These are phyloP conservation scores for Plemyria rubiginata DNA, from an alignment of 2,888 invertebrate species.

Conservation along the genomic window DNA sequence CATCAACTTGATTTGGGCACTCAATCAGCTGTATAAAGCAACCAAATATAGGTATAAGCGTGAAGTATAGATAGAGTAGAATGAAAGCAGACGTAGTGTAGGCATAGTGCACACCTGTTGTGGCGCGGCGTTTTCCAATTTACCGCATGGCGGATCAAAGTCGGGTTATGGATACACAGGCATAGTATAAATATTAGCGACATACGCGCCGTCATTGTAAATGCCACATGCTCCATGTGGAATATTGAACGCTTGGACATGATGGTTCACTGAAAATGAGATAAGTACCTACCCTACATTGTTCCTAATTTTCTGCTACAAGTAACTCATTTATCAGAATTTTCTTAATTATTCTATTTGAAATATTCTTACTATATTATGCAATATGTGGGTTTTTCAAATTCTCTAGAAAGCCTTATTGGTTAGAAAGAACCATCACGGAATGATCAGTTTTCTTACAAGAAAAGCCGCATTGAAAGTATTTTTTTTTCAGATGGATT, in stretches of 20 bases:
- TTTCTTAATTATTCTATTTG: no score
- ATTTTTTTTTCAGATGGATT: no score
- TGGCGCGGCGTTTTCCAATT: conserved; percentile 66
- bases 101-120: conserved; percentile 61
- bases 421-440: no score
- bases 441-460: no score
- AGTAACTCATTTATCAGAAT: no score
- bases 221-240: conserved; percentile 36
- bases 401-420: no score
- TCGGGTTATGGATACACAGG: conserved; percentile 36
- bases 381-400: no score
- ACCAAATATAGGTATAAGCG: not conserved
- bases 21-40: conserved; percentile 1
- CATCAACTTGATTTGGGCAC: not conserved
- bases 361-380: no score
- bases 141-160: conserved; percentile 76
- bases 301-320: no score
- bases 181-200: conserved; percentile 29
- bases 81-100: conserved; percentile 50
- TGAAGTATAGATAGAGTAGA: conserved; percentile 22
- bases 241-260: conserved; percentile 25
- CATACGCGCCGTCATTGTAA: conserved; percentile 36
- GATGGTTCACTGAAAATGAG: not conserved
- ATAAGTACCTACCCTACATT: not conserved
- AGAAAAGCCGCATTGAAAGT: no score